These are phyloP conservation scores for Sarcophilus harrisii DNA, from an alignment of 2,797 vertebrate species.

Conservation along the genomic window DNA sequence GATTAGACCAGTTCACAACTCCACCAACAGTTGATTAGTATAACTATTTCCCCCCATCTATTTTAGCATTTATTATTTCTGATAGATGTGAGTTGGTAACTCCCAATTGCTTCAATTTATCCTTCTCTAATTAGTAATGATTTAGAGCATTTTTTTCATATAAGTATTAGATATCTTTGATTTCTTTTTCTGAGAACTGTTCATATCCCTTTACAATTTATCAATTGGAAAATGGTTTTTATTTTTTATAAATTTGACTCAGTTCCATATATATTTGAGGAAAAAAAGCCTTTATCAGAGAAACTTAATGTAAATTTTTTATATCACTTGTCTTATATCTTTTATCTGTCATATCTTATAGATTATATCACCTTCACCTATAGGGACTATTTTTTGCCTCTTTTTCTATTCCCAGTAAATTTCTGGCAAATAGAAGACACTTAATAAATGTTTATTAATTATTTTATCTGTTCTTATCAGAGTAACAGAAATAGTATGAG, in stretches of 20 bases:
- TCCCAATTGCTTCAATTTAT: background rate
- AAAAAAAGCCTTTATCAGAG: background rate
- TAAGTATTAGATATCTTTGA: background rate
- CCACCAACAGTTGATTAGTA: background rate
- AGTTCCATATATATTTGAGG: too few species aligned
- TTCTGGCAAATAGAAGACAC: background rate
- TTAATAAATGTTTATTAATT: background rate
- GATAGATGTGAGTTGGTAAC: background rate
- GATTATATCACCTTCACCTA: too few species aligned
- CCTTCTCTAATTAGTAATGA: background rate
- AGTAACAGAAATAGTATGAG: background rate
- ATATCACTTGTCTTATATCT: background rate
- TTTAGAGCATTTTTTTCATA: background rate
- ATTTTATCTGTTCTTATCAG: background rate
- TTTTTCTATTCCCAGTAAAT: background rate
- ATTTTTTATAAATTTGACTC: background rate
- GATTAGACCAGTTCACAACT: background rate
- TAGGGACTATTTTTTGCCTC: too few species aligned
- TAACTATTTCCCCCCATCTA: background rate
- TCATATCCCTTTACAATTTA: background rate
- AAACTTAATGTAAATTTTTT: background rate
- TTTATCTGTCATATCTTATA: background rate
- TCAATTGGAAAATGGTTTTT: background rate
- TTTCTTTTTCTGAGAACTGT: background rate
- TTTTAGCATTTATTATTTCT: background rate